Percentiles rank a stretch among this genome's conserved stretches.
phyloP scores from a whole-genome alignment of 1,140 invertebrate genomes.

The Myzus persicae region DNA sequence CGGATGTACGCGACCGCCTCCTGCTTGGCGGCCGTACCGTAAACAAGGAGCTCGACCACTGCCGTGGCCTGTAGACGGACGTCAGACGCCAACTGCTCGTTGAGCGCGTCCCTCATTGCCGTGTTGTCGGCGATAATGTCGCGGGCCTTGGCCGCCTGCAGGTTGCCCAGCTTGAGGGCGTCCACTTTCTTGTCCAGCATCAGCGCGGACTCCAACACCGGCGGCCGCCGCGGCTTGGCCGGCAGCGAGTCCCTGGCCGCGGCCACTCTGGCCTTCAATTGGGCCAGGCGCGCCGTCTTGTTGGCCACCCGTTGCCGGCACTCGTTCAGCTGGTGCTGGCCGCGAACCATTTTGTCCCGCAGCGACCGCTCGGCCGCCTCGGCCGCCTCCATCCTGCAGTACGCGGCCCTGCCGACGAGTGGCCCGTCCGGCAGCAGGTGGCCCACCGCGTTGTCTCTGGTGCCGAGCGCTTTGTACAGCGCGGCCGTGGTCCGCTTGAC shows the following conservation, averaged over 20 bases:
- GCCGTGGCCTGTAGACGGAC: not conserved
- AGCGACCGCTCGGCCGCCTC: not conserved
- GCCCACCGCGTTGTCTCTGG: not conserved
- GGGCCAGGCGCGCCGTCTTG: not conserved
- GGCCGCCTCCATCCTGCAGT: not conserved
- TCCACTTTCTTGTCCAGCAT: not conserved
- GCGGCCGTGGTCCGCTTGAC: not conserved
- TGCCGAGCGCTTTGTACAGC: not conserved
- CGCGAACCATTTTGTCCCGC: not conserved
- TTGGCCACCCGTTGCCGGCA: not conserved
- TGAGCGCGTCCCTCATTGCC: not conserved
- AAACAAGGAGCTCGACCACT: not conserved
- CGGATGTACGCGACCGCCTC: not conserved
- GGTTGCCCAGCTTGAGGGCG: not conserved
- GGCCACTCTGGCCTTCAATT: not conserved
- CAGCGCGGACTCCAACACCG: not conserved
- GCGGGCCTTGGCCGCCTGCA: too few species aligned
- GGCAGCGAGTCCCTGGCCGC: not conserved
- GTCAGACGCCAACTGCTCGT: not conserved
- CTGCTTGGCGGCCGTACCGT: not conserved
- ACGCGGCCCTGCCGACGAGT: not conserved
- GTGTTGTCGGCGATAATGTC: not conserved
- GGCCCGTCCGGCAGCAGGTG: not conserved
- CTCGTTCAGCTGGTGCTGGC: not conserved
- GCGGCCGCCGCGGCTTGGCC: too few species aligned